A percentile compares a stretch with the other conserved stretches of the same genome.
Evolutionary conservation across 1,140 invertebrate species (phyloP).

Genomic region (Temnothorax curvispinosus): DNA sequence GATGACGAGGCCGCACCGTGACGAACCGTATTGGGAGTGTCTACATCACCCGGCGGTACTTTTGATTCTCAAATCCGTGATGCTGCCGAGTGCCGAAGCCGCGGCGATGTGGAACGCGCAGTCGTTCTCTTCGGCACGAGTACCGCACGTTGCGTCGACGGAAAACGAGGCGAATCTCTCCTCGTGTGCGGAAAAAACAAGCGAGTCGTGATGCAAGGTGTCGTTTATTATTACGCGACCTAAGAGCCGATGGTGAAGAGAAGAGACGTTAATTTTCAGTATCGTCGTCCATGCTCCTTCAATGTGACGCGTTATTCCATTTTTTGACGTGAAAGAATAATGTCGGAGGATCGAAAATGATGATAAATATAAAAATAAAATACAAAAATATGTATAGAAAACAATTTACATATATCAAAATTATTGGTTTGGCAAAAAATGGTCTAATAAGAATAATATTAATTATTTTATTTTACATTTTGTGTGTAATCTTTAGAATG

Average conservation of each 20-base stretch:
- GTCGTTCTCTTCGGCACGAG: neutral
- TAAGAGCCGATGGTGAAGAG: neutral
- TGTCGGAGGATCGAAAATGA: neutral
- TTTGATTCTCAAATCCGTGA: slow-evolving; percentile 64
- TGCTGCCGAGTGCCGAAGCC: slow-evolving; percentile 4
- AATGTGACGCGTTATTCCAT: neutral
- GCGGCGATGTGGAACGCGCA: slow-evolving; percentile 13
- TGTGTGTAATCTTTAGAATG: neutral
- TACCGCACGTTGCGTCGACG: neutral
- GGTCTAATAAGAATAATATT: neutral
- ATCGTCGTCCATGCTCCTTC: neutral
- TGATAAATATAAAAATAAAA: neutral
- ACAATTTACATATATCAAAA: neutral
- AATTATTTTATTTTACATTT: neutral
- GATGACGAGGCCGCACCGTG: slow-evolving; percentile 69
- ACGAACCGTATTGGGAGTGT: slow-evolving; percentile 59
- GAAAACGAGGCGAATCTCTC: slow-evolving; percentile 41
- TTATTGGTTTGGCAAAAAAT: neutral
- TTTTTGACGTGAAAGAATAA: neutral
- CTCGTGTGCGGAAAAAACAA: slow-evolving; percentile 34
- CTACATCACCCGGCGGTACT: slow-evolving; percentile 64
- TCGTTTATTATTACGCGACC: slow-evolving; percentile 29
- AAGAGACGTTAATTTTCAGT: slow-evolving; percentile 7
- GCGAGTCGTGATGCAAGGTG: slow-evolving; percentile 14
- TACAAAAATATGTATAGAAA: neutral